Base-by-base conservation (phyloP, 2,888 invertebrate species). In the Rhamphomyia laevipes region DNA sequence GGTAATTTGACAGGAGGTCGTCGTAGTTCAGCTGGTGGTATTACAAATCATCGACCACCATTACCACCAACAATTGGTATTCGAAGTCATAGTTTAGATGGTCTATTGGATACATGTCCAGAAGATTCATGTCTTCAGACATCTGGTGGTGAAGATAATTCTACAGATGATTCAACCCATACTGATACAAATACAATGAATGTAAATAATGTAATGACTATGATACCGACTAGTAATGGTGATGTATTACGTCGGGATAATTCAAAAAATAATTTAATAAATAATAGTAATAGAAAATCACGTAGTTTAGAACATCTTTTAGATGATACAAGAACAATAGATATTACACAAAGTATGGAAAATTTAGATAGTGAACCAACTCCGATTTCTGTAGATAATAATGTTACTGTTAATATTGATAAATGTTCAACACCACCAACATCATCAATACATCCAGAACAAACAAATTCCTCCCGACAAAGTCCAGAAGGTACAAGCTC, bases 231-330 rank as follows among this genome's bases (percentile, higher is more conserved):
- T 11, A 23, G 13, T 23, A 21, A 53, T 42, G 52, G 52, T 15
- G 50, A 43, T 1, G 67, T 68, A 12, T 53, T 58, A n/a, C 59
- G 60, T 17, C 60, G 68, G 3, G 67, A 66, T 13, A 67, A 68
- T 47, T 51, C 57, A 35, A 53, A 59, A 43, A 50, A 56, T 57
- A 46, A 54, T 50, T 50, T 57, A 51, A 61, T 57, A 42, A 61
- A 62, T 3, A 63, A 62, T 55, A 59, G 60, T 12, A 68, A 70
- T 56, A 63, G 77, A 51, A 72, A 77, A 58, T 81, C 82, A 41
- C 77, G 78, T 45, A 81, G 81, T 61, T 68, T 81, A 52, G 81
- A 82, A 60, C 80, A 77, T 51, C 72, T 81, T 17, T 63, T 81
- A 44, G 77, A 80, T 56, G 65, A 67, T 51, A 59, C 62, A 42